phyloP scores from a whole-genome alignment of 37 sponge, comb jelly and placozoan genomes.

The Tethya wilhelma region DNA sequence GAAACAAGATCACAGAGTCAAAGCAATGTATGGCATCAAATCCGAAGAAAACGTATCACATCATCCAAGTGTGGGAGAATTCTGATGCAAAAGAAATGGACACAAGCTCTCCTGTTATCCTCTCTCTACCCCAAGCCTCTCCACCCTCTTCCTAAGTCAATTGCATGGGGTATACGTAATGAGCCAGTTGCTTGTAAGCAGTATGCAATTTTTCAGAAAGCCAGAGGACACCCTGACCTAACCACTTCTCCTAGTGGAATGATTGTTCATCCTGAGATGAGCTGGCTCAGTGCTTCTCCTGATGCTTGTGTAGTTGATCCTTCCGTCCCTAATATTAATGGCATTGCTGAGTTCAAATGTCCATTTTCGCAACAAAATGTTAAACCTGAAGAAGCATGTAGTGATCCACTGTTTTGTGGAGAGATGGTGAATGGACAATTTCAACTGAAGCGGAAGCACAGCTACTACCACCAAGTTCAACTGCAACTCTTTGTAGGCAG shows the following conservation, averaged over 20 bases:
- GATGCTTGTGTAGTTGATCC: constrained; percentile 21
- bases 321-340: not conserved
- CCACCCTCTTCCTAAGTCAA: not conserved
- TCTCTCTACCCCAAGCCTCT: not conserved
- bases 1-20: too few species aligned
- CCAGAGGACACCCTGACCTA: not conserved
- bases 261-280: not conserved
- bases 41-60: too few species aligned
- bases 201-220: not conserved
- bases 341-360: constrained; percentile 58
- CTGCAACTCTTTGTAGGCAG: constrained; percentile 40
- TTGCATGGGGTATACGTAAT: not conserved
- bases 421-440: constrained; percentile 13
- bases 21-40: too few species aligned
- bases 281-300: constrained; percentile 31
- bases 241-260: not conserved
- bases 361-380: constrained; percentile 37
- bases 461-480: constrained; percentile 66
- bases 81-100: not conserved
- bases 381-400: constrained; percentile 48
- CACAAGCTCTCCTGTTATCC: not conserved
- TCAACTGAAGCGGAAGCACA: constrained; percentile 32
- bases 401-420: constrained; percentile 18
- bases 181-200: not conserved
- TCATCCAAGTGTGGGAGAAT: constrained; percentile 30